Percentiles rank a stretch among this genome's conserved stretches.
Evolutionary conservation across 2,888 invertebrate species (phyloP).

Genomic region (Hesperia comma): DNA sequence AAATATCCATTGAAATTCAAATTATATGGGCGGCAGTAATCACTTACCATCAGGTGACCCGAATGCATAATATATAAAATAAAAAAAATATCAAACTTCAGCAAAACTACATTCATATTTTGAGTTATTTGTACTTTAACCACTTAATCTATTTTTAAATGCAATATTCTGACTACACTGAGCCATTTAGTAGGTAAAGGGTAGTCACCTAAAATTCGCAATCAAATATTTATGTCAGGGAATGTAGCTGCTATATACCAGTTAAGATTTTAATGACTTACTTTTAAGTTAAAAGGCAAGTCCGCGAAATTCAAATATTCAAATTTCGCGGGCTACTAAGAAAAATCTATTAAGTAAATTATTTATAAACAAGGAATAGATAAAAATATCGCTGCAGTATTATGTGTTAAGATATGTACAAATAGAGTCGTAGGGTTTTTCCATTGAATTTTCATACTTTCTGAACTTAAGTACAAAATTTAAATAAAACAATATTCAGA

Average conservation of each 20-base stretch:
- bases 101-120: slow-evolving; percentile 44
- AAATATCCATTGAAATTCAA: no score
- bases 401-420: no score
- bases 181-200: slow-evolving; percentile 1
- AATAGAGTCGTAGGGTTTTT: neutral
- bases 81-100: neutral
- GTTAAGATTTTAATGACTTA: neutral
- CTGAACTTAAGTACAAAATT: neutral
- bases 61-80: neutral
- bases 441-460: neutral
- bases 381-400: no score
- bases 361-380: no score
- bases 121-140: slow-evolving; percentile 76
- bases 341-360: no score
- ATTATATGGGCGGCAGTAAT: no score
- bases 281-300: no score
- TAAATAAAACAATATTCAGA: neutral
- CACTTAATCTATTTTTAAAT: slow-evolving; percentile 78
- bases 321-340: no score
- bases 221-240: slow-evolving; percentile 1
- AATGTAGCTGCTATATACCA: neutral
- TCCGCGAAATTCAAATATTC: no score
- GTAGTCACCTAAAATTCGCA: neutral
- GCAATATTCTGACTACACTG: slow-evolving; percentile 68
- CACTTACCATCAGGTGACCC: no score